Evolutionary conservation across 2,888 invertebrate species (phyloP), one percentile per base, ranked within the genome.

Genomic region (Apodemia zela): DNA sequence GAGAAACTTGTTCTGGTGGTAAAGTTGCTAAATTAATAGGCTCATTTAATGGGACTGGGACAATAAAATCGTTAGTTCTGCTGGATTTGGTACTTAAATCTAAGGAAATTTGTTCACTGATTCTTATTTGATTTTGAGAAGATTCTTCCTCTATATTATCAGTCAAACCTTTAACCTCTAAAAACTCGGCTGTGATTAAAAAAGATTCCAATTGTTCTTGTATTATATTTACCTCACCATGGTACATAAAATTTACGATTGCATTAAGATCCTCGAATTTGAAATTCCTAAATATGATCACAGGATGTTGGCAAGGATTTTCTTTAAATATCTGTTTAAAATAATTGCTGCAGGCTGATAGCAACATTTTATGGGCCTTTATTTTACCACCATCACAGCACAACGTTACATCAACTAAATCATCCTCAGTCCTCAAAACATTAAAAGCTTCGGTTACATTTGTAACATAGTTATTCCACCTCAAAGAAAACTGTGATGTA

Each of bases 401-500:
- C 69, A 97, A 88, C 66, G 97, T 97, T 63, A 97, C 97, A 91
- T 97, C 97, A 63, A 96, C 96, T 69, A 97, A 93, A 87, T 93
- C 95, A 83, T 94, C 94, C 75, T 93, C 93, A 71, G 93, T 92
- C 64, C 94, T 93, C 69, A 97, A 92, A 69, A 94, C 93, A 82
- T 96, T 96, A 78, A 97, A 95, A 58, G 96, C 96, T 82, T 95
- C 95, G 69, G 95, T 96, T 76, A 97, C 95, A 84, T 95, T 95
- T 76, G 93, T 93, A 79, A 95, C 93, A 82, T 97, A 96, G 87
- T 97, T 96, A 84, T 96, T 97, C 97, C 97, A 97, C 71, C 96
- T 95, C 72, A 97, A 90, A 70, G 96, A 96, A 87, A 96, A 97
- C 80, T 97, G 96, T 81, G 96, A 95, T 80, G 94, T 90, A 87